Percentiles rank a stretch among this genome's conserved stretches.
Evolutionary conservation across 2,888 invertebrate genomes (phyloP).

Genomic region (Drosophila mercatorum): DNA sequence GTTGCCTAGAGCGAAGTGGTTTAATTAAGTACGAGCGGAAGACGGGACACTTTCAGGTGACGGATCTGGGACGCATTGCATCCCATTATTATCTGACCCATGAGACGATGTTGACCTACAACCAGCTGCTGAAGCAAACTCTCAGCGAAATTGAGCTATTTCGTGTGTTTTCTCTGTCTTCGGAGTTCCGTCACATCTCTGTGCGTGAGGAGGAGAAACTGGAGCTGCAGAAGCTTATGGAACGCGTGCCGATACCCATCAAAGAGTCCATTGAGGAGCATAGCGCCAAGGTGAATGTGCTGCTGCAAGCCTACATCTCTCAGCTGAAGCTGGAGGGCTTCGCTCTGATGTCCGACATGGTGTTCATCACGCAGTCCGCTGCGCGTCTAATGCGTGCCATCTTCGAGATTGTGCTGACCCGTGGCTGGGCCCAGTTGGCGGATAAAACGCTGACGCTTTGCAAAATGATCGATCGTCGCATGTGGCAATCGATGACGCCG

Average conservation of each 20-base stretch:
- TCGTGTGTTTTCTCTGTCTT: constrained; percentile 98
- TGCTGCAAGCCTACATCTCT: constrained; percentile 98
- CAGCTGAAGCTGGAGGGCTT: constrained; percentile 99
- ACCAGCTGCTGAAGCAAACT: constrained; percentile 97
- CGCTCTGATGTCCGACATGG: constrained; percentile 99
- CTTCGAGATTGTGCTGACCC: constrained; percentile 96
- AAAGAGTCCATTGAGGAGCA: constrained; percentile 99
- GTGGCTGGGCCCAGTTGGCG: constrained; percentile 98
- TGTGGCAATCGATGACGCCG: constrained; percentile 99
- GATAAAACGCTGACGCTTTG: constrained; percentile 97
- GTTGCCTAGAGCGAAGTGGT: constrained; percentile 96
- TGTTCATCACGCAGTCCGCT: constrained; percentile 99
- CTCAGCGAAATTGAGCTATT: constrained; percentile 99
- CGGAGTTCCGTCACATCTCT: constrained; percentile 96
- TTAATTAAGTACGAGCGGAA: constrained; percentile 97
- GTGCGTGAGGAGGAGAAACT: constrained; percentile 98
- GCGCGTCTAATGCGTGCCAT: constrained; percentile 97
- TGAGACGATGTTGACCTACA: constrained; percentile 98
- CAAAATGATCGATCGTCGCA: constrained; percentile 99
- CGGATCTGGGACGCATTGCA: constrained; percentile 98
- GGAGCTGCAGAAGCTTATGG: constrained; percentile 95
- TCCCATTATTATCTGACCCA: constrained; percentile 99
- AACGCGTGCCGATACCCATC: constrained; percentile 98
- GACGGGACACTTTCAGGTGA: constrained; percentile 94
- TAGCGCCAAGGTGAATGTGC: constrained; percentile 96